phyloP scores from a whole-genome alignment of 2,797 vertebrate species.

The Meda fulgida region DNA sequence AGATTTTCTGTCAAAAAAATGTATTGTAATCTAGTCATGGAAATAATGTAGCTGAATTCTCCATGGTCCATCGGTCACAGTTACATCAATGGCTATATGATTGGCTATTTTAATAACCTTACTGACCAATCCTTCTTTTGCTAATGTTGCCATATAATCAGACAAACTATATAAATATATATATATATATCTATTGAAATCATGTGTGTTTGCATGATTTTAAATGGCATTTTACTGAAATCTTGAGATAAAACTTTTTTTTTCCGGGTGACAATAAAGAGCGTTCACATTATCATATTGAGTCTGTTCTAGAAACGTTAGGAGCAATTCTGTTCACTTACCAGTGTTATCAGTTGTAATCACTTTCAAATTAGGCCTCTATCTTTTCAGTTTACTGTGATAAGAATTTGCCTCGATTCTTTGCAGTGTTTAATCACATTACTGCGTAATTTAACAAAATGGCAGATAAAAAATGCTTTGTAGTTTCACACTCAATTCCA shows the following conservation, averaged over 20 bases:
- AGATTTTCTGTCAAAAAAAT: slow-evolving; percentile 31
- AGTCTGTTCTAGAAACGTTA: background rate
- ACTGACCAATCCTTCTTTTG: background rate
- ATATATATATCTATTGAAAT: background rate
- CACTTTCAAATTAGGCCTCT: slow-evolving; percentile 23
- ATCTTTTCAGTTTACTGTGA: slow-evolving; percentile 10
- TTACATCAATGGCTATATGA: background rate
- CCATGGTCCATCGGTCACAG: background rate
- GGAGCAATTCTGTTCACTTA: slow-evolving; percentile 3
- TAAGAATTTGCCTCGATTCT: slow-evolving; percentile 5
- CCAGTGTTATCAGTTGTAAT: slow-evolving; percentile 21
- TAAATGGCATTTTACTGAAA: background rate
- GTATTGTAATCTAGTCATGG: slow-evolving; percentile 5
- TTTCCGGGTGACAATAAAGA: background rate
- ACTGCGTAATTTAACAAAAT: slow-evolving; percentile 9
- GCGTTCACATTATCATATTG: background rate
- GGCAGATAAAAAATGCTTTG: slow-evolving; percentile 21
- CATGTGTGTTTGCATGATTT: background rate
- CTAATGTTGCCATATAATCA: background rate
- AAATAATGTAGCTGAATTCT: slow-evolving; percentile 16
- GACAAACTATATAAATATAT: background rate
- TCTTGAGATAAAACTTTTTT: background rate
- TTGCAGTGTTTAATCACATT: slow-evolving; percentile 1
- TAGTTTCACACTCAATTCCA: slow-evolving; percentile 1
- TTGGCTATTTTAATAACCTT: background rate